Evolutionary conservation across 2,113 vertebrate genomes (phyloP).

Genomic region (Saguinus imperator): DNA sequence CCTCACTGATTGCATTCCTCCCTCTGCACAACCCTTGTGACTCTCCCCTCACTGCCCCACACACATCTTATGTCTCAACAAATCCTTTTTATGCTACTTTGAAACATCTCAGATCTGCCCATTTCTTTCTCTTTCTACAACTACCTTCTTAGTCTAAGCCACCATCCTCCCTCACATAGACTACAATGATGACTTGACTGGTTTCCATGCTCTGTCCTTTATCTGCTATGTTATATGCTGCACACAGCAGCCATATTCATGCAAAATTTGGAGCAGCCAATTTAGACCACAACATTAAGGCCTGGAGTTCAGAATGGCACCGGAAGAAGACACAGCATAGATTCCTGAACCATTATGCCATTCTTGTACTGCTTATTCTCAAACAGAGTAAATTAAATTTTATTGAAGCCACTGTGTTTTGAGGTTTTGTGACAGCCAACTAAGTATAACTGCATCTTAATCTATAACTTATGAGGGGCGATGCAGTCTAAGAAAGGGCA

Average conservation of each 20-base stretch:
- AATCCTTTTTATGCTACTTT: accelerated
- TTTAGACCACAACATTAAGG: not conserved
- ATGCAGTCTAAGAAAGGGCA: not conserved
- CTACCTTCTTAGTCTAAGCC: not conserved
- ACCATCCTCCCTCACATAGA: not conserved
- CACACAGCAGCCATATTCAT: not conserved
- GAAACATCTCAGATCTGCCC: not conserved
- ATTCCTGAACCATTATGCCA: not conserved
- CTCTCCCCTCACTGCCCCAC: not conserved
- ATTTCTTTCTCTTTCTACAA: not conserved
- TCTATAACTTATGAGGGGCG: not conserved
- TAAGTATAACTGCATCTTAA: not conserved
- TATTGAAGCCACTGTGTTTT: not conserved
- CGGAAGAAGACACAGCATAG: not conserved
- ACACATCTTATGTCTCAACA: not conserved
- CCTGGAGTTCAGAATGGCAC: not conserved
- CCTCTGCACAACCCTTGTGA: not conserved
- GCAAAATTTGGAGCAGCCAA: not conserved
- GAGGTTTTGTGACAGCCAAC: not conserved
- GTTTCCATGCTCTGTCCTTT: not conserved
- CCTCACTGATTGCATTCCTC: not conserved
- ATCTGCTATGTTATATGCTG: not conserved
- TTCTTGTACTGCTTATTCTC: not conserved
- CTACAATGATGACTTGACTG: not conserved
- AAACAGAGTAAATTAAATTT: not conserved